Evolutionary conservation across 2,888 invertebrate genomes (phyloP).

Genomic region (Muschampia plurimacula): DNA sequence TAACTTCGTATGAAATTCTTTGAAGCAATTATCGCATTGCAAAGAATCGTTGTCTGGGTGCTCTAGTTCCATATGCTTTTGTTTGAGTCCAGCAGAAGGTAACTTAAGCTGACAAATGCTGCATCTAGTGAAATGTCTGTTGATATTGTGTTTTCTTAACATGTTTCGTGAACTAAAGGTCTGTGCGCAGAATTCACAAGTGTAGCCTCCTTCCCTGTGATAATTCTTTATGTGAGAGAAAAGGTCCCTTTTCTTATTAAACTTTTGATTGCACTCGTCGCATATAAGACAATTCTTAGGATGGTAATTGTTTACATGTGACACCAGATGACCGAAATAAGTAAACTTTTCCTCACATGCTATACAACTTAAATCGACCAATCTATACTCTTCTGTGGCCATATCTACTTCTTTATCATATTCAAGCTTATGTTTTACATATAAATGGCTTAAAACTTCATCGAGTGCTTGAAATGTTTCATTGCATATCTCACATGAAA

Average conservation of each 20-base stretch:
- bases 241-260: constrained; percentile 74
- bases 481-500: constrained; percentile 69
- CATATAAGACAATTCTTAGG: constrained; percentile 78
- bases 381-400: constrained; percentile 73
- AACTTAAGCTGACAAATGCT: constrained; percentile 70
- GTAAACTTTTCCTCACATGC: constrained; percentile 70
- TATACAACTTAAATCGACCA: constrained; percentile 67
- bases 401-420: constrained; percentile 73
- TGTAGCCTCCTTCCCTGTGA: constrained; percentile 76
- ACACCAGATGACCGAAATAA: constrained; percentile 76
- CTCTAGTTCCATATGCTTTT: constrained; percentile 73
- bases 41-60: constrained; percentile 76
- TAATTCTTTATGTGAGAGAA: constrained; percentile 80
- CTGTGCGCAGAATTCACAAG: constrained; percentile 71
- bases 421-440: constrained; percentile 64
- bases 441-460: constrained; percentile 65
- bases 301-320: constrained; percentile 73
- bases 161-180: constrained; percentile 73
- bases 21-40: constrained; percentile 71
- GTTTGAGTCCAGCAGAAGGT: constrained; percentile 72
- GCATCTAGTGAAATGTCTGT: constrained; percentile 72
- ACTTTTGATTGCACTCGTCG: constrained; percentile 75
- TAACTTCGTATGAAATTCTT: constrained; percentile 76
- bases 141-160: constrained; percentile 70
- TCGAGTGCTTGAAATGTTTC: constrained; percentile 59